These are phyloP conservation scores for Mizuhopecten yessoensis DNA, from an alignment of 1,140 invertebrate genomes.

Conservation along the genomic window DNA sequence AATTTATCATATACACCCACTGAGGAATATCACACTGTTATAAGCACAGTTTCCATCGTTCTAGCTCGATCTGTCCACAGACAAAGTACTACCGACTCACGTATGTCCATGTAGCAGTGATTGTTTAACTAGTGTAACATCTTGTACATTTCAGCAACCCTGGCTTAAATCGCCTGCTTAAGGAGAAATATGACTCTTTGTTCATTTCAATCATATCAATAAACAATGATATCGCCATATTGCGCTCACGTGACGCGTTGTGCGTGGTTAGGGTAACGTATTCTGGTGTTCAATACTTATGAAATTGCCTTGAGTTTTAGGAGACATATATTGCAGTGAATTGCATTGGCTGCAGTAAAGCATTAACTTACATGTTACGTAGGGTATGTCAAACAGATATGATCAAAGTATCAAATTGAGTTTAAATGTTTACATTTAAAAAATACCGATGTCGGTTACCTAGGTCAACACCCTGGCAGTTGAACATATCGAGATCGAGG, in stretches of 20 bases:
- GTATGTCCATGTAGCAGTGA: background rate
- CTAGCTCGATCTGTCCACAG: too few relatives aligned
- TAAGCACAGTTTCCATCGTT: background rate
- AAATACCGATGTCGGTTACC: too few relatives aligned
- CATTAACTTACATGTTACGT: background rate
- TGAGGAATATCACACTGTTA: too few relatives aligned
- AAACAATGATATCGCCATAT: constrained; percentile 27
- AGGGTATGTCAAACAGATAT: too few relatives aligned
- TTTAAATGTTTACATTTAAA: too few relatives aligned
- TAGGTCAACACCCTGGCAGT: too few relatives aligned
- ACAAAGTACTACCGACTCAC: too few relatives aligned
- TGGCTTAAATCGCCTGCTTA: background rate
- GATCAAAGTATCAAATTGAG: too few relatives aligned
- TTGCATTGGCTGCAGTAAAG: background rate
- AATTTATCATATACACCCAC: background rate
- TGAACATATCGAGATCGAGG: too few relatives aligned
- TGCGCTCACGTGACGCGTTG: background rate
- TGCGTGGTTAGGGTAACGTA: background rate
- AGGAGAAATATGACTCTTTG: background rate
- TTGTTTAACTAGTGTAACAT: background rate
- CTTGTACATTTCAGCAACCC: background rate
- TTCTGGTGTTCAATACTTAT: background rate
- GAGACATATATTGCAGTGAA: background rate
- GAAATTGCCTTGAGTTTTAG: background rate
- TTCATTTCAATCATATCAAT: background rate